Base-by-base conservation (phyloP, 1,140 invertebrate species). In the Ruditapes philippinarum region DNA sequence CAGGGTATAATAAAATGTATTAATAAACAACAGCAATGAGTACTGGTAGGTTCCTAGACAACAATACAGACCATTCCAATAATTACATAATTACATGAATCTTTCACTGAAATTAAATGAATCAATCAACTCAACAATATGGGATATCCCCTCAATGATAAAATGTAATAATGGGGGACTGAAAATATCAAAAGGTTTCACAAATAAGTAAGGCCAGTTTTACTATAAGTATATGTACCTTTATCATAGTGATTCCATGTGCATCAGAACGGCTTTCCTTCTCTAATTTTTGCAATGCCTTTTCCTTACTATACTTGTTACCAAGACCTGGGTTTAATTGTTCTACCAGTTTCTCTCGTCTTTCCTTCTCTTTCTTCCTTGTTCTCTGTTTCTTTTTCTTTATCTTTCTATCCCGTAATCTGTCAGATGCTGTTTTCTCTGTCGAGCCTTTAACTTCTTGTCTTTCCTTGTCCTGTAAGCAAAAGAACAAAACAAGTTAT, bases 391-490 rank as follows among this genome's bases (percentile, higher is more conserved):
- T 91, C 45, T 42, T 80, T 95, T 99, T 99, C 96, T 99, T 99
- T 92, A 97, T 97, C 81, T 98, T 96, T 89, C 98, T 96, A 93
- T 98, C 98, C 57, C 98, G 97, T 91, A 99, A 99, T 96, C 97
- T 98, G 95, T 99, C 99, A 0, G 98, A 98, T 42, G 96, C 96
- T 0, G 97, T 97, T 93, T 97, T 97, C 96, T 99, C 99, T 40
- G 97, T 96, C 95, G 97, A 97, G 45, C 97, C 98, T 91, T 98
- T 97, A 0, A 98, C 82, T 74, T 98, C 97, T 68, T 98, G 98
- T 93, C 97, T 98, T n/a, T 96, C 95, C 96, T 98, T 98, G 36
- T 97, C 93, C 94, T 95, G 54, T 36, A 87, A n/a, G n/a, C n/a
- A n/a, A n/a, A n/a, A n/a, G n/a, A n/a, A n/a, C n/a, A n/a, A n/a